Conservation (phyloP, 2,888 invertebrate genomes). For the Drosophila algonquin region DNA sequence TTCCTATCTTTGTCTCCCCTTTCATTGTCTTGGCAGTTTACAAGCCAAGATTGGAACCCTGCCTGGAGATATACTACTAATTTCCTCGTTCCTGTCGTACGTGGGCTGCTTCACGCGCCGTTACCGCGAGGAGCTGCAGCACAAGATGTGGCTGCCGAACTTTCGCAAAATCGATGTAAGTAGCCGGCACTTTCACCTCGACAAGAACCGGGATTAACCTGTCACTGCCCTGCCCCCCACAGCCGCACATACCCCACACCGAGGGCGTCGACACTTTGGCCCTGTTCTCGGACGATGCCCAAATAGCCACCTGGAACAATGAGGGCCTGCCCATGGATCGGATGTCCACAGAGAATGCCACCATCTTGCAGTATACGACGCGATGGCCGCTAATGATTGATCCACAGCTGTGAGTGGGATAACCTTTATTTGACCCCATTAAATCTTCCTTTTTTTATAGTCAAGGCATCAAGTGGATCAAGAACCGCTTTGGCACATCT, state of each 20-base stretch:
- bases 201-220: slow-evolving; percentile 17
- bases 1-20: neutral
- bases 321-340: slow-evolving; percentile 96
- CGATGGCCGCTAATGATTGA: slow-evolving; percentile 98
- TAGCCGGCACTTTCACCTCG: slow-evolving; percentile 16
- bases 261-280: slow-evolving; percentile 91
- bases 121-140: slow-evolving; percentile 91
- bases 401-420: slow-evolving; percentile 89
- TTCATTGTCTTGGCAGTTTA: slow-evolving; percentile 84
- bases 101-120: slow-evolving; percentile 96
- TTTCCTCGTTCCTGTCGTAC: slow-evolving; percentile 97
- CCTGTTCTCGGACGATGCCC: slow-evolving; percentile 95
- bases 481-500: slow-evolving; percentile 90
- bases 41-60: slow-evolving; percentile 90
- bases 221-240: neutral
- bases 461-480: slow-evolving; percentile 98
- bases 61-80: slow-evolving; percentile 95
- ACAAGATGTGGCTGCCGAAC: slow-evolving; percentile 92
- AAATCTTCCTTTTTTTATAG: slow-evolving; percentile 72
- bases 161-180: slow-evolving; percentile 88
- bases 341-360: slow-evolving; percentile 98
- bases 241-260: slow-evolving; percentile 92
- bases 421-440: too few species aligned
- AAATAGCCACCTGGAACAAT: slow-evolving; percentile 97
- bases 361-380: slow-evolving; percentile 94